Evolutionary conservation across 2,113 vertebrate species (phyloP).

Genomic region (Ophiodon elongatus): DNA sequence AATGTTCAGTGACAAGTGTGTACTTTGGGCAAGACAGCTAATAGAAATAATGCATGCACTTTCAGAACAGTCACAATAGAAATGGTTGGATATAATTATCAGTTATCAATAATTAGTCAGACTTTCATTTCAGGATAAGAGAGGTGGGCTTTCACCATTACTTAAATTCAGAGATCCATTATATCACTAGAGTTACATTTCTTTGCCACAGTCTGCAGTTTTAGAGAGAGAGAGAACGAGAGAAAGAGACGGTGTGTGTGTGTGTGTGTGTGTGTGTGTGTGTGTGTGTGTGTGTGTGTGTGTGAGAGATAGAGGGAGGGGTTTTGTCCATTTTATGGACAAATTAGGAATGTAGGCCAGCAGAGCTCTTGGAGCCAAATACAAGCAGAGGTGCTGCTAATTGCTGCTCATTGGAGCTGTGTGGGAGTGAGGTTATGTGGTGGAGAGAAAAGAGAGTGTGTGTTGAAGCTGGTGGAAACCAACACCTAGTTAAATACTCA

Average conservation of each 20-base stretch:
- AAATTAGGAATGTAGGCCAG: constrained; percentile 19
- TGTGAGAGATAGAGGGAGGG: too few species aligned
- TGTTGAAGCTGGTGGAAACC: too few species aligned
- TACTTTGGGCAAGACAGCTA: too few species aligned
- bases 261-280: too few species aligned
- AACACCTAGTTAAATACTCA: too few species aligned
- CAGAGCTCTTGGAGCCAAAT: constrained; percentile 38
- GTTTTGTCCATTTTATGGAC: too few species aligned
- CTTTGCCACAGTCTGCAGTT: background rate
- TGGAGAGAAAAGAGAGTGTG: too few species aligned
- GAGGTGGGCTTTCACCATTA: constrained; percentile 28
- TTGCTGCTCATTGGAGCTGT: constrained; percentile 27
- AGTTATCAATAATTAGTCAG: too few species aligned
- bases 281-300: too few species aligned
- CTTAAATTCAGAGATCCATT: constrained; percentile 27
- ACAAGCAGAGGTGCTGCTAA: constrained; percentile 38
- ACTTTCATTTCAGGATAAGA: too few species aligned
- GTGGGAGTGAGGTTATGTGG: constrained; percentile 36
- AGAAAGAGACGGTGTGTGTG: background rate
- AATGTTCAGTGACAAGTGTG: background rate
- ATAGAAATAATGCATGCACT: too few species aligned
- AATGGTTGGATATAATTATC: background rate
- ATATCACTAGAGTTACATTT: constrained; percentile 28
- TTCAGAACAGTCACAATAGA: too few species aligned
- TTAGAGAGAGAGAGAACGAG: background rate